A percentile compares a stretch with the other conserved stretches of the same genome.
Conservation (phyloP, 2,113 vertebrate species). For the Falcunculus frontatus region DNA sequence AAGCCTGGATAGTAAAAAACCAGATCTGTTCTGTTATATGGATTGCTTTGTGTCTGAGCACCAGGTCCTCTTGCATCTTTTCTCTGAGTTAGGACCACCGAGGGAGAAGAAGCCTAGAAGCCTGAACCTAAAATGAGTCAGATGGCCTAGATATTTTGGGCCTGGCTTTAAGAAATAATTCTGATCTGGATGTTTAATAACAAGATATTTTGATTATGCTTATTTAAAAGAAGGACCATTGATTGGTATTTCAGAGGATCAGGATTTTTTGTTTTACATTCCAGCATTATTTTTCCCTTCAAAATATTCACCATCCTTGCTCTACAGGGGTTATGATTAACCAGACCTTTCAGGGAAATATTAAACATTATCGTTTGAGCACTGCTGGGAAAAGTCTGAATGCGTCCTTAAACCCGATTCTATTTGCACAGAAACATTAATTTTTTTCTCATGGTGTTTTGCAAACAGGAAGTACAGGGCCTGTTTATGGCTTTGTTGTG, state of each 20-base stretch:
- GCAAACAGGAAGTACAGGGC: constrained; percentile 19
- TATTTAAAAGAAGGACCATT: neutral
- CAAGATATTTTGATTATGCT: neutral
- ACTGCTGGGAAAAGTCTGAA: neutral
- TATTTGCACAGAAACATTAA: neutral
- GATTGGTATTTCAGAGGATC: neutral
- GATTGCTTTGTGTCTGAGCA: neutral
- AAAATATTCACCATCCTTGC: neutral
- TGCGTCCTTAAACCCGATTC: neutral
- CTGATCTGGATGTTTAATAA: neutral
- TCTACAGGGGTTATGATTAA: neutral
- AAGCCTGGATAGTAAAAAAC: neutral
- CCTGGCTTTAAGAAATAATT: neutral
- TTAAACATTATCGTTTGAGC: neutral
- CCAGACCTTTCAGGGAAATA: neutral
- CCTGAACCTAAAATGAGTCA: neutral
- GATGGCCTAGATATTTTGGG: neutral
- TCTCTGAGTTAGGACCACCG: neutral
- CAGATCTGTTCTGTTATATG: neutral
- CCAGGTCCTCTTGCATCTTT: neutral
- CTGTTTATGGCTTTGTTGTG: neutral
- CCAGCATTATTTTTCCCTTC: neutral
- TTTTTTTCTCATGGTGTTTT: neutral
- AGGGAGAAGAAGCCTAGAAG: neutral
- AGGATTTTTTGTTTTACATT: neutral